Evolutionary conservation across 2,888 invertebrate species (phyloP).

Genomic region (Drosophila quinaria): DNA sequence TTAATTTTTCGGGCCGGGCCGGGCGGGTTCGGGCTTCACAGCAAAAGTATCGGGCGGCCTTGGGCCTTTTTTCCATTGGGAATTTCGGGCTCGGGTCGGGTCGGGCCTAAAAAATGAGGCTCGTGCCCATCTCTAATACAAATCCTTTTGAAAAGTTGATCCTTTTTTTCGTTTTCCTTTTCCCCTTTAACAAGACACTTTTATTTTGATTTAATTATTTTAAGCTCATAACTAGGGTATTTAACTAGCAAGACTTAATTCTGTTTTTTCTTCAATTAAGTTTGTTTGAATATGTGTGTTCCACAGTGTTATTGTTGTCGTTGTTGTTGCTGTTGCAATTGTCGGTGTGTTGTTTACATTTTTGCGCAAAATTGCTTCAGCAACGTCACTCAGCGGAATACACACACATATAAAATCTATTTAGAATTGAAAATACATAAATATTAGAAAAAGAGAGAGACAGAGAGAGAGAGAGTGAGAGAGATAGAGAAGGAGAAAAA

Average conservation of each 20-base stretch:
- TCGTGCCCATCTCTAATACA: too few species aligned
- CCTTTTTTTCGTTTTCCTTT: too few species aligned
- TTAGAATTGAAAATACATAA: constrained; percentile 69
- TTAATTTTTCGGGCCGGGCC: too few species aligned
- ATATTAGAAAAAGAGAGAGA: constrained; percentile 36
- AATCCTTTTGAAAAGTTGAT: too few species aligned
- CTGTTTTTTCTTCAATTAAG: not conserved
- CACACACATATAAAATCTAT: constrained; percentile 48
- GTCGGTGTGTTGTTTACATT: constrained; percentile 66
- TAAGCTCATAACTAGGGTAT: not conserved
- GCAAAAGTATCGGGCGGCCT: too few species aligned
- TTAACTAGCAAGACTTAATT: not conserved
- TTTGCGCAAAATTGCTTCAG: constrained; percentile 61
- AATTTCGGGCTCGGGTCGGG: too few species aligned
- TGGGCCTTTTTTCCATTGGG: too few species aligned
- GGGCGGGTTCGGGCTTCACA: too few species aligned
- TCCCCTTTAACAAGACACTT: too few species aligned
- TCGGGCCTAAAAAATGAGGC: too few species aligned
- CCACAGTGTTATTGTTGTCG: constrained; percentile 32
- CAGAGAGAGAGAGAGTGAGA: not conserved
- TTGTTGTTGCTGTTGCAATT: constrained; percentile 46
- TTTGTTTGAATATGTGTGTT: constrained; percentile 3
- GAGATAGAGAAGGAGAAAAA: too few species aligned
- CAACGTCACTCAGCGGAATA: constrained; percentile 62
- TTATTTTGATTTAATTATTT: too few species aligned